Percentiles rank a stretch among this genome's conserved stretches.
Conservation (phyloP, 2,113 vertebrate species). For the Progne subis region DNA sequence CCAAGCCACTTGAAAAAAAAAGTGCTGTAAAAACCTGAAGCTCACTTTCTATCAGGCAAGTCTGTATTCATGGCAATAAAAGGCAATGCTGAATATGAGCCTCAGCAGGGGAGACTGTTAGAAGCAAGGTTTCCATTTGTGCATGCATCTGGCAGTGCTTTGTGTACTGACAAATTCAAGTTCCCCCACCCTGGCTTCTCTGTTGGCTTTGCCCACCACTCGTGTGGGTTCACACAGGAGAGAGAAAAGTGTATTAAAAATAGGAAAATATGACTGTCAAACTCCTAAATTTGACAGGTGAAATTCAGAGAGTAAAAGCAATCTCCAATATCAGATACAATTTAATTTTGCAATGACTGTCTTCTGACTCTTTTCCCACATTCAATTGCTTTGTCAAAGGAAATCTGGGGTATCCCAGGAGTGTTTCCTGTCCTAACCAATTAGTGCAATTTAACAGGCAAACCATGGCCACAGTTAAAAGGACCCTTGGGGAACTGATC, state of each 20-base stretch:
- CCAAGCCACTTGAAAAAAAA: constrained; percentile 5
- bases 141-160: background rate
- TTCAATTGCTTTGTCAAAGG: background rate
- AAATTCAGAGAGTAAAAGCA: background rate
- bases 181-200: background rate
- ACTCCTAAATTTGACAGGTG: background rate
- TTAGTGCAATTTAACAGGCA: background rate
- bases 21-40: background rate
- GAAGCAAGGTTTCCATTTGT: constrained; percentile 28
- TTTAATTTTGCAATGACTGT: background rate
- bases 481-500: background rate
- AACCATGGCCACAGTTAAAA: background rate
- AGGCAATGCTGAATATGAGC: background rate
- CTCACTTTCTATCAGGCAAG: background rate
- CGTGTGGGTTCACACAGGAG: background rate
- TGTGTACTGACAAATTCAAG: background rate
- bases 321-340: background rate
- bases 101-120: background rate
- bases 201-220: background rate
- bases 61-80: background rate
- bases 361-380: background rate
- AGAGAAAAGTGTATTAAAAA: constrained; percentile 11
- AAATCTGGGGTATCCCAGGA: background rate
- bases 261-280: constrained; percentile 54
- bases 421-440: background rate